Evolutionary conservation across 1,140 invertebrate species (phyloP).

Genomic region (Drosophila persimilis): DNA sequence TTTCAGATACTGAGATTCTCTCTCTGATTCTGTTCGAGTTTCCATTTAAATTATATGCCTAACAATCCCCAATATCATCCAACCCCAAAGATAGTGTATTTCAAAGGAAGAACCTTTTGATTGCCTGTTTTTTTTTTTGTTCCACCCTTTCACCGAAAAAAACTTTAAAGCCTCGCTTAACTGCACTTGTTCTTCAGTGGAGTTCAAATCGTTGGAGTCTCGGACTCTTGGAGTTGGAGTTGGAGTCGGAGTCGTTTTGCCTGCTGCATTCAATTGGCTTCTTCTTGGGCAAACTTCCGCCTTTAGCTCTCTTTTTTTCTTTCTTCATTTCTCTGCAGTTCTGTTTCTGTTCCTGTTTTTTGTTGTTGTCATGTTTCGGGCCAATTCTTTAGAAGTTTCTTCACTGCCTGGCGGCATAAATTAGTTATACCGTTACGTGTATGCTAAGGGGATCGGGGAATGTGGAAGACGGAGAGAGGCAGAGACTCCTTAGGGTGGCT

Average conservation of each 20-base stretch:
- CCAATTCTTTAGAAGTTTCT: slow-evolving; percentile 53
- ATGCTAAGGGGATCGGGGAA: background rate
- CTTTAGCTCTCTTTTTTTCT: slow-evolving; percentile 20
- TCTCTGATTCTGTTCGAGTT: too few relatives aligned
- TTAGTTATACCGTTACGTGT: slow-evolving; percentile 64
- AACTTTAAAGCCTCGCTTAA: slow-evolving; percentile 37
- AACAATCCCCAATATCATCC: too few relatives aligned
- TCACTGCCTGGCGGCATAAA: slow-evolving; percentile 58
- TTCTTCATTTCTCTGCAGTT: slow-evolving; percentile 10
- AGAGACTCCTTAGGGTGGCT: slow-evolving; percentile 9
- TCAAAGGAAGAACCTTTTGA: background rate
- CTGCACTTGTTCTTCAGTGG: slow-evolving; percentile 50
- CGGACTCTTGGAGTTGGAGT: slow-evolving; percentile 1
- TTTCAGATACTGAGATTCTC: too few relatives aligned
- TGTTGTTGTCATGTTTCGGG: slow-evolving; percentile 35
- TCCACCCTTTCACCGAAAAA: slow-evolving; percentile 40
- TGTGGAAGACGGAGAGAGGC: background rate
- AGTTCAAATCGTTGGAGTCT: slow-evolving; percentile 12
- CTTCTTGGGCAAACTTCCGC: slow-evolving; percentile 69
- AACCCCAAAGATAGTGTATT: slow-evolving; percentile 34
- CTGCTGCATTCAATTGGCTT: slow-evolving; percentile 71
- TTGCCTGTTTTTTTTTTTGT: background rate
- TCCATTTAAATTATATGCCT: too few relatives aligned
- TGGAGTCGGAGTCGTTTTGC: slow-evolving; percentile 17
- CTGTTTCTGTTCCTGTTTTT: slow-evolving; percentile 25